Conservation (phyloP, 1,140 invertebrate genomes). For the Dufourea novaeangliae region DNA sequence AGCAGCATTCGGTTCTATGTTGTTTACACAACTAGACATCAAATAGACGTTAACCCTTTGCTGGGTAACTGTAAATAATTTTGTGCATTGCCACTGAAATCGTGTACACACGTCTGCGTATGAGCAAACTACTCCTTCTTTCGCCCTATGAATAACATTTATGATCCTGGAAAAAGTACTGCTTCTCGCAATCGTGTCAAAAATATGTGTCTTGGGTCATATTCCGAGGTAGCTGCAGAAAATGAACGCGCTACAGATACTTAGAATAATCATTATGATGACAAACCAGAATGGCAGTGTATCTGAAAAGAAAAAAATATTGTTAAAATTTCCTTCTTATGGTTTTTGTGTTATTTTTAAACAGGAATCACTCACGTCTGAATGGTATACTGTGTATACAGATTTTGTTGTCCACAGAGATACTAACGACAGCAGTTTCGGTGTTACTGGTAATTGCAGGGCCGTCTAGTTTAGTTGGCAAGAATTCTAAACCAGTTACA, state of each 20-base stretch:
- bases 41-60: not conserved
- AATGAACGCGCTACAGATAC: conserved; percentile 88
- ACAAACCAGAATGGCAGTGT: conserved; percentile 90
- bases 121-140: not conserved
- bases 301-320: conserved; percentile 82
- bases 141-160: not conserved
- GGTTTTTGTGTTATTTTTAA: not conserved
- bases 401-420: conserved; percentile 96
- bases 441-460: conserved; percentile 87
- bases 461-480: conserved; percentile 86
- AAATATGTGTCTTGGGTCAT: conserved; percentile 80
- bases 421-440: conserved; percentile 94
- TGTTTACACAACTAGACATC: not conserved
- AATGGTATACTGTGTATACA: conserved; percentile 93
- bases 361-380: conserved; percentile 85
- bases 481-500: conserved; percentile 95
- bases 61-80: not conserved
- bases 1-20: not conserved
- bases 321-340: not conserved
- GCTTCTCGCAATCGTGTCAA: conserved; percentile 1
- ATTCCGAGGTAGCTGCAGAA: conserved; percentile 91
- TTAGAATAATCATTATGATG: conserved; percentile 87
- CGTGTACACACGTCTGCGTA: conserved; percentile 5
- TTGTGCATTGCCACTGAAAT: not conserved
- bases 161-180: conserved; percentile 26